These are phyloP conservation scores for Gisinianus flammeolus DNA, from an alignment of 2,888 invertebrate genomes.

Conservation along the genomic window DNA sequence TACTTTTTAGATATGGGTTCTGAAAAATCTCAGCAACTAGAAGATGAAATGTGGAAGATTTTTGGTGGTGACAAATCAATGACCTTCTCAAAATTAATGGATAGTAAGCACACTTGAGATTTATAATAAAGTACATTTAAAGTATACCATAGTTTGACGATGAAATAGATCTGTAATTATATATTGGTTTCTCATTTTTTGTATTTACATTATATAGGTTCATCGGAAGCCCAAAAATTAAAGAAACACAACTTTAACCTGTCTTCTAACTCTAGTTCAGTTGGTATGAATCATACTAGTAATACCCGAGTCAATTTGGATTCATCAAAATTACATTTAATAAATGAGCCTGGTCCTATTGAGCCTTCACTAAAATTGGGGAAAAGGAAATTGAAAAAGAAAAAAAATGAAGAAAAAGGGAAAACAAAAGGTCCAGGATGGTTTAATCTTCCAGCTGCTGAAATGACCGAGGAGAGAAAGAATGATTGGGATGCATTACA, in stretches of 20 bases:
- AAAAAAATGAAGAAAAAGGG: constrained; percentile 70
- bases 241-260: background rate
- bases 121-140: background rate
- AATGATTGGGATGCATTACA: constrained; percentile 87
- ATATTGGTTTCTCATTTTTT: too few species aligned
- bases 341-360: constrained; percentile 38
- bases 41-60: background rate
- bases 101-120: background rate
- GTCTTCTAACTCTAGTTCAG: background rate
- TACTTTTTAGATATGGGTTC: too few species aligned
- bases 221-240: constrained; percentile 8
- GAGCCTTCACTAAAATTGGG: constrained; percentile 47
- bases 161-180: background rate
- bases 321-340: constrained; percentile 36
- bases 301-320: constrained; percentile 17
- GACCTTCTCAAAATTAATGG: background rate
- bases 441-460: constrained; percentile 88
- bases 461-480: constrained; percentile 85
- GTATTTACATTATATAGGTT: too few species aligned
- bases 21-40: background rate
- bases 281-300: constrained; percentile 10
- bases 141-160: background rate
- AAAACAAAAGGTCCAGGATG: constrained; percentile 86
- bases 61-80: background rate
- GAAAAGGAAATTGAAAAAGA: constrained; percentile 46